These are phyloP conservation scores for Euspilapteryx auroguttella DNA, from an alignment of 2,888 invertebrate genomes.

Conservation along the genomic window DNA sequence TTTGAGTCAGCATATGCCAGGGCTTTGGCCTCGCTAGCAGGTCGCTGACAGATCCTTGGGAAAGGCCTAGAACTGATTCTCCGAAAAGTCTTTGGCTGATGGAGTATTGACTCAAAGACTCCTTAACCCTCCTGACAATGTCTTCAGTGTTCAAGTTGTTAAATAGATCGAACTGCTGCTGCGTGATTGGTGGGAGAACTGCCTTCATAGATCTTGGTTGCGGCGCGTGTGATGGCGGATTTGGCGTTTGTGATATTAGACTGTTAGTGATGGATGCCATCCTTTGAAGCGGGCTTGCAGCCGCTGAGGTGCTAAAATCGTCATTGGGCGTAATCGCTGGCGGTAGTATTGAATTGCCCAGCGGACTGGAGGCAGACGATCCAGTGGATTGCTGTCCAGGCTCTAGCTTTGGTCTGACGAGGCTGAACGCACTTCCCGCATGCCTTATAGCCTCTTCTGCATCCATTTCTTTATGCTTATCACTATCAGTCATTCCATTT, in stretches of 20 bases:
- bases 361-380: conserved; percentile 81
- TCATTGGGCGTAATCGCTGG: conserved; percentile 81
- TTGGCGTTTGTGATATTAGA: conserved; percentile 86
- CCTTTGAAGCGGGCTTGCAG: conserved; percentile 91
- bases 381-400: conserved; percentile 74
- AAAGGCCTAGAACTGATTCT: conserved; percentile 94
- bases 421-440: conserved; percentile 83
- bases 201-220: conserved; percentile 92
- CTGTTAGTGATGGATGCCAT: conserved; percentile 99
- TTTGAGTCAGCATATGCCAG: conserved; percentile 98
- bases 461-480: conserved; percentile 65
- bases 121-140: conserved; percentile 94
- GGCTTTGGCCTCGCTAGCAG: conserved; percentile 96
- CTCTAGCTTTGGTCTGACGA: conserved; percentile 84
- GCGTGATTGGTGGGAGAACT: conserved; percentile 96
- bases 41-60: conserved; percentile 97
- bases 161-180: conserved; percentile 98
- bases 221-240: conserved; percentile 81
- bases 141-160: conserved; percentile 98
- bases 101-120: conserved; percentile 92
- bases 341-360: conserved; percentile 84
- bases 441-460: conserved; percentile 74
- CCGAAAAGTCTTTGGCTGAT: conserved; percentile 98
- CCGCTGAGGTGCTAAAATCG: conserved; percentile 77
- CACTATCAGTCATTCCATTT: conserved; percentile 67